Evolutionary conservation across 2,797 vertebrate species (phyloP).

Genomic region (Moxostoma hubbsi): DNA sequence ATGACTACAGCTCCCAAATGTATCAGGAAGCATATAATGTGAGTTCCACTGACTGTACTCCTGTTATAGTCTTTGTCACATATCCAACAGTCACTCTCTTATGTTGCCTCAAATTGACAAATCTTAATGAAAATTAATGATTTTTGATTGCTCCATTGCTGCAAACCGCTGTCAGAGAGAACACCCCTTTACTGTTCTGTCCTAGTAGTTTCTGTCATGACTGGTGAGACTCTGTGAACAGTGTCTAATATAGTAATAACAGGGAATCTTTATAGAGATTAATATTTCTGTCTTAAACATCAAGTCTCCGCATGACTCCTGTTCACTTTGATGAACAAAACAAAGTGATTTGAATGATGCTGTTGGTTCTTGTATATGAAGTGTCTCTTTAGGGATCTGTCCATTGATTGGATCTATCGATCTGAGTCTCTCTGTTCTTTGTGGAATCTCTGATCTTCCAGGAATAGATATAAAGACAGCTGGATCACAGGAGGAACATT

Average conservation of each 20-base stretch:
- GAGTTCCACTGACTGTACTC: too few relatives aligned
- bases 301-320: constrained; percentile 43
- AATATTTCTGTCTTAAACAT: constrained; percentile 45
- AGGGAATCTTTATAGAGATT: constrained; percentile 22
- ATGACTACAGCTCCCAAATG: too few relatives aligned
- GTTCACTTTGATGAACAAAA: constrained; percentile 44
- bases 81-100: too few relatives aligned
- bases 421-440: constrained; percentile 49
- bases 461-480: constrained; percentile 42
- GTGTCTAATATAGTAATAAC: constrained; percentile 4
- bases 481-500: constrained; percentile 34
- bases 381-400: constrained; percentile 36
- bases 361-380: constrained; percentile 39
- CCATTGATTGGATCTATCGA: constrained; percentile 46
- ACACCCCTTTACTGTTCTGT: too few relatives aligned
- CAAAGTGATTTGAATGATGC: constrained; percentile 33
- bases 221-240: background rate
- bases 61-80: too few relatives aligned
- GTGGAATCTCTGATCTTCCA: constrained; percentile 31
- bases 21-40: too few relatives aligned
- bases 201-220: background rate
- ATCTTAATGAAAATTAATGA: too few relatives aligned
- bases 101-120: too few relatives aligned
- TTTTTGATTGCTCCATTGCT: too few relatives aligned
- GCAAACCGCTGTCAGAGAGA: too few relatives aligned